Percentiles rank a stretch among this genome's conserved stretches.
These are phyloP conservation scores for Polyodon spathula DNA, from an alignment of 2,113 vertebrate genomes.

Conservation along the genomic window DNA sequence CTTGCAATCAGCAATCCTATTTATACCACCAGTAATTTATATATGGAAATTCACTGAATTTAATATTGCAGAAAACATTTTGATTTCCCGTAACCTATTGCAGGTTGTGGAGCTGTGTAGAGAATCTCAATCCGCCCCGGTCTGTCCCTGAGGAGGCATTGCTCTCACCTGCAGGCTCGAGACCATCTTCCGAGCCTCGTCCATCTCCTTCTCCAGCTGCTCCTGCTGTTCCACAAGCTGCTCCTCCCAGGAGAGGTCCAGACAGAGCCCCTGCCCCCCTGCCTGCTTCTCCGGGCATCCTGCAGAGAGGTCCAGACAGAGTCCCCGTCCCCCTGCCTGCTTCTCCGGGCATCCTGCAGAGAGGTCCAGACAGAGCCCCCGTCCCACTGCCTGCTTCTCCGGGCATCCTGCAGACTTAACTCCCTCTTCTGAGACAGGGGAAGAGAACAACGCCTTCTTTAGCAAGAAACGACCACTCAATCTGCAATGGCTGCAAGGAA, in stretches of 20 bases:
- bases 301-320: conserved; percentile 60
- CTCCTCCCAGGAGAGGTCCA: conserved; percentile 79
- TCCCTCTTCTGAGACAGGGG: conserved; percentile 39
- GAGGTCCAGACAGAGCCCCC: too few species aligned
- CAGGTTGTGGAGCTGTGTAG: too few species aligned
- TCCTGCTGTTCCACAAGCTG: conserved; percentile 84
- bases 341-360: conserved; percentile 56
- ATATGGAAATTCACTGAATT: too few species aligned
- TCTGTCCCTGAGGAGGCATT: not conserved
- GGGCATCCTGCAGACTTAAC: too few species aligned
- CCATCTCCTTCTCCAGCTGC: conserved; percentile 84
- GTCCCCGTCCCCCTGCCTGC: conserved; percentile 49
- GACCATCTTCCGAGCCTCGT: conserved; percentile 90
- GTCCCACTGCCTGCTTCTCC: too few species aligned
- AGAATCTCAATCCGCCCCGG: not conserved
- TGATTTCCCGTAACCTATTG: too few species aligned
- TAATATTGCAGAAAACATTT: too few species aligned
- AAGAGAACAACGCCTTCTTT: conserved; percentile 13
- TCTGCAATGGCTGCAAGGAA: too few species aligned
- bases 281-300: conserved; percentile 51
- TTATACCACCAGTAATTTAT: too few species aligned
- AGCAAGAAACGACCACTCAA: too few species aligned
- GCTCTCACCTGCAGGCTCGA: conserved; percentile 77
- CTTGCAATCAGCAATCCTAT: too few species aligned
- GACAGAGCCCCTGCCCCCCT: conserved; percentile 46